Base-by-base conservation (phyloP, 2,113 vertebrate species). In the Campylorhamphus procurvoides region DNA sequence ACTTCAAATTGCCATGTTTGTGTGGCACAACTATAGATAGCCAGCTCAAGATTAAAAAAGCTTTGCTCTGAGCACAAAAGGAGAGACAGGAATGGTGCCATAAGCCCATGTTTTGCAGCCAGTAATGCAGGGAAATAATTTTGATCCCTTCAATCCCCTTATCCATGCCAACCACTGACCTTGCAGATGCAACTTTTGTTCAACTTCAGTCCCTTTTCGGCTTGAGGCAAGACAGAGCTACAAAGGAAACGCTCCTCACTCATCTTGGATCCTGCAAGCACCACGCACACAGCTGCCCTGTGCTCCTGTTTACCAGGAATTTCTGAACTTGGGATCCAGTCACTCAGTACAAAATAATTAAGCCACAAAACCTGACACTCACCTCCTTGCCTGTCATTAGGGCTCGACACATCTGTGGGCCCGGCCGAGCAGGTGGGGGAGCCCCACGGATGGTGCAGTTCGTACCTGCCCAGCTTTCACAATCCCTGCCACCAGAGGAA, bases 111-210 rank as follows among this genome's bases (percentile, higher is more conserved):
- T 97, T 96, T 94, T 95, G 94, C 89, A 95, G 92, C 71, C 92
- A 96, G 84, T 56, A 93, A 89, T 4, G 5, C 91, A 89, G 89
- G 71, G 71, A 96, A 97, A 91, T 94, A 35, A 91, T 96, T 96
- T 59, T 91, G 94, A 96, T 95, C 95, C 93, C 52, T 91, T 94
- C 97, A 94, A 96, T 97, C 93, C 93, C 90, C 94, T 96, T 93
- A 97, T 91, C 95, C 95, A 75, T 95, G 94, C 93, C 87, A 95
- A 96, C 87, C 79, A 91, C 84, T 91, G 89, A 88, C 92, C 86
- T 92, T 72, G 92, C 87, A 90, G 94, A 96, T 80, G 84, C 81
- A 97, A 96, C 89, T 96, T 95, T 94, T 97, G 92, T 92, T 94
- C 87, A 80, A 90, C 72, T 92, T 91, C 53, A 82, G 87, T 39